phyloP scores from a whole-genome alignment of 1,140 invertebrate species.

The Polyergus mexicanus region DNA sequence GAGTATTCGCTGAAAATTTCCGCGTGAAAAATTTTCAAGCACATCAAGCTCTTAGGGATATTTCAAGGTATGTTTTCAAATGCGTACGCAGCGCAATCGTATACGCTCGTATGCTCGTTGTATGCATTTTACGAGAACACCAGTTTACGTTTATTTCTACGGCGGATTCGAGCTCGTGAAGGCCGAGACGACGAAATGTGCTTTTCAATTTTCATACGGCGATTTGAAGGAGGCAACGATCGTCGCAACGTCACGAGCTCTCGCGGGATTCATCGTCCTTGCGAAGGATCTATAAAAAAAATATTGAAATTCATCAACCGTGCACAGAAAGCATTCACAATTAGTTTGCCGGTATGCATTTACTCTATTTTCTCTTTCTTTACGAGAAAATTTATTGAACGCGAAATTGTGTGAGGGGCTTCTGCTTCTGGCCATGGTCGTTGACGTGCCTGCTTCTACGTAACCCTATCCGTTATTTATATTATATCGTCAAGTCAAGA shows the following conservation, averaged over 20 bases:
- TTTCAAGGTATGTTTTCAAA: constrained; percentile 33
- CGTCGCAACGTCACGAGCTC: neutral
- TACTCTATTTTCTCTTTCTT: constrained; percentile 42
- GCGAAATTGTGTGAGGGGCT: constrained; percentile 62
- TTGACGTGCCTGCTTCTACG: neutral
- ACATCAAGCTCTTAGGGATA: constrained; percentile 39
- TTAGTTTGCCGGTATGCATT: constrained; percentile 41
- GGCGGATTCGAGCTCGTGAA: constrained; percentile 8
- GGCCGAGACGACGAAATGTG: constrained; percentile 28
- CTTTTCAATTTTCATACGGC: constrained; percentile 59
- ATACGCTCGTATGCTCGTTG: neutral
- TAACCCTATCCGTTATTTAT: constrained; percentile 40
- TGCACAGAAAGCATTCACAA: constrained; percentile 18
- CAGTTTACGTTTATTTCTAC: constrained; percentile 45
- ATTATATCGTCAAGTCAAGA: constrained; percentile 38
- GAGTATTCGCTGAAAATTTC: constrained; percentile 35
- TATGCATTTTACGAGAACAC: constrained; percentile 45
- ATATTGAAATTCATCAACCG: constrained; percentile 74
- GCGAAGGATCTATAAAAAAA: constrained; percentile 66
- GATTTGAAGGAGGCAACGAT: constrained; percentile 22
- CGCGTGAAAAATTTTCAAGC: constrained; percentile 49
- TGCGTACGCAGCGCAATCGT: constrained; percentile 6
- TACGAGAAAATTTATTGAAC: constrained; percentile 69
- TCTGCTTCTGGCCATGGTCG: neutral
- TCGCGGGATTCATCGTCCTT: constrained; percentile 37